phyloP scores from a whole-genome alignment of 1,140 invertebrate species.

The Trinorchestia longiramus region DNA sequence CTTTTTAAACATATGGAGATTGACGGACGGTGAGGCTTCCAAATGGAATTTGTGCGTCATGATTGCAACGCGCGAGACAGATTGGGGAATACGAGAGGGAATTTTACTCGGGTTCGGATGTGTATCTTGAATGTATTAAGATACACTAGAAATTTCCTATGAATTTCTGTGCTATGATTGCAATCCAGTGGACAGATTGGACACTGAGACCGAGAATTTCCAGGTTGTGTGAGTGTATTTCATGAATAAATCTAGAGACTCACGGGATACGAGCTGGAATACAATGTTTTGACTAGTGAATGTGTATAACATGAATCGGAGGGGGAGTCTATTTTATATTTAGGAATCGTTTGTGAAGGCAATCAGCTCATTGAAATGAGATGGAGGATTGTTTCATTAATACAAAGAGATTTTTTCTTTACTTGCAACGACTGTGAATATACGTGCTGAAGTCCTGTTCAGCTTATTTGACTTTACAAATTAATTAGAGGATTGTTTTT shows the following conservation, averaged over 20 bases:
- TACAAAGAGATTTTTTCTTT: too few relatives aligned
- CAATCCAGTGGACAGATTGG: not conserved
- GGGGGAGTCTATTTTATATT: not conserved
- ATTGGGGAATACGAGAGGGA: conserved; percentile 8
- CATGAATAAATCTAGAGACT: not conserved
- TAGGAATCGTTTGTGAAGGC: not conserved
- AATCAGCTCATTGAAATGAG: too few relatives aligned
- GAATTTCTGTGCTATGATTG: not conserved
- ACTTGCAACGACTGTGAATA: too few relatives aligned
- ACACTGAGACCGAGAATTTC: not conserved
- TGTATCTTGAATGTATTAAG: conserved; percentile 9
- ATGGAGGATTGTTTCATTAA: too few relatives aligned
- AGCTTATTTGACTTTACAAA: too few relatives aligned
- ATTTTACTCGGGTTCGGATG: not conserved
- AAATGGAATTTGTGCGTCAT: conserved; percentile 1
- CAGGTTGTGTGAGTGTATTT: not conserved
- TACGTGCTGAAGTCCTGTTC: too few relatives aligned
- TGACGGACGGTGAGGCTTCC: conserved; percentile 22
- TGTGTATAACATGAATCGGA: not conserved
- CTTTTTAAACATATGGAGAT: conserved; percentile 41
- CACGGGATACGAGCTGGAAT: not conserved
- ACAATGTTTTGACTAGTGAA: not conserved
- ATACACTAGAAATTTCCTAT: not conserved
- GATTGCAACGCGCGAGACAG: conserved; percentile 21
- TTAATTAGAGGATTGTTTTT: too few relatives aligned